Evolutionary conservation across 2,888 invertebrate species (phyloP).

Genomic region (Erannis defoliaria): DNA sequence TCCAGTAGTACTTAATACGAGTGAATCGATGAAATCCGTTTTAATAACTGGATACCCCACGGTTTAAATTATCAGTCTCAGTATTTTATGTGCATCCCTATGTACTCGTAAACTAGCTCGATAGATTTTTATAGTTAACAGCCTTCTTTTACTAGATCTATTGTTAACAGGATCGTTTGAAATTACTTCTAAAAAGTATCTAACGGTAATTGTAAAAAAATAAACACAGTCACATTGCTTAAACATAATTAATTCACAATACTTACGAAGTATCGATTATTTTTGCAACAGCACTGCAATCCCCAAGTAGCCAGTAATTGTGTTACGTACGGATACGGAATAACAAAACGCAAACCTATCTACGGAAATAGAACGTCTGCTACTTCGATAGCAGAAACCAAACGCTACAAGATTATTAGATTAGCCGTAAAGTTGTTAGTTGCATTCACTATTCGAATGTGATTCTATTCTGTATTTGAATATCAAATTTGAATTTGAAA

Average conservation of each 20-base stretch:
- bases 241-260: neutral
- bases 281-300: slow-evolving; percentile 24
- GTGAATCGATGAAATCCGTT: too few species aligned
- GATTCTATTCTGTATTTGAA: slow-evolving; percentile 16
- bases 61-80: too few species aligned
- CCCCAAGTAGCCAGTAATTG: slow-evolving; percentile 55
- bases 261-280: slow-evolving; percentile 13
- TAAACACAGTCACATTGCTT: too few species aligned
- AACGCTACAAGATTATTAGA: slow-evolving; percentile 32
- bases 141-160: too few species aligned
- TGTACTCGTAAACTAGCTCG: too few species aligned
- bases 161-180: too few species aligned
- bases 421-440: slow-evolving; percentile 32
- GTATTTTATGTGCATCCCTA: too few species aligned
- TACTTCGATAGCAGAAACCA: slow-evolving; percentile 52
- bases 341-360: slow-evolving; percentile 62
- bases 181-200: too few species aligned
- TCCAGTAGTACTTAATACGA: too few species aligned
- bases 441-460: slow-evolving; percentile 21
- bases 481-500: slow-evolving; percentile 17
- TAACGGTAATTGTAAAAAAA: too few species aligned
- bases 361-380: slow-evolving; percentile 64
- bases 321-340: slow-evolving; percentile 65
- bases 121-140: too few species aligned
- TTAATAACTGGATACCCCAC: too few species aligned